Evolutionary conservation across 35 echinoderm and acorn worm species (phyloP).

Genomic region (Apostichopus californicus): DNA sequence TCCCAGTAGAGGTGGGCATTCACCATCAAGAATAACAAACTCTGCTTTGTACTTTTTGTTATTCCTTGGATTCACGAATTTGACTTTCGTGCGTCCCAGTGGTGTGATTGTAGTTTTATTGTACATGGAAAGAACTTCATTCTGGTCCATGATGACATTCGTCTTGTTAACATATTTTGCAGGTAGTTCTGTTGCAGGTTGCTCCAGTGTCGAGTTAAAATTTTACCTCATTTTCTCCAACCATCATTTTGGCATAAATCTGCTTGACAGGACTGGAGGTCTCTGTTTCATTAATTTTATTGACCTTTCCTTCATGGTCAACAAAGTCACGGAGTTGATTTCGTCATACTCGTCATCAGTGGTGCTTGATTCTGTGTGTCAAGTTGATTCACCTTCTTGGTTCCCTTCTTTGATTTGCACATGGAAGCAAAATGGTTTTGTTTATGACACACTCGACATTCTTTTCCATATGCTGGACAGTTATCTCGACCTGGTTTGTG

Average conservation of each 20-base stretch:
- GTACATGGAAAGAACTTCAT: constrained; percentile 65
- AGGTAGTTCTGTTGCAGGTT: constrained; percentile 7
- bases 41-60: constrained; percentile 55
- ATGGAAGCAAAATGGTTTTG: background rate
- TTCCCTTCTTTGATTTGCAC: background rate
- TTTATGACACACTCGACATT: background rate
- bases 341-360: constrained; percentile 55
- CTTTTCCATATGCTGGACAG: constrained; percentile 15
- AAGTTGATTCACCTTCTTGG: background rate
- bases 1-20: constrained; percentile 14
- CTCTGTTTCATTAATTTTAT: constrained; percentile 23
- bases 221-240: background rate
- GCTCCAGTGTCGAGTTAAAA: constrained; percentile 9
- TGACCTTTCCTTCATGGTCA: background rate
- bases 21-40: constrained; percentile 49
- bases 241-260: constrained; percentile 20
- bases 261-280: background rate
- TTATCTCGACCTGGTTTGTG: constrained; percentile 15
- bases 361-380: constrained; percentile 4
- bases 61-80: constrained; percentile 66
- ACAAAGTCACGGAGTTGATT: constrained; percentile 46
- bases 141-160: background rate
- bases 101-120: constrained; percentile 46
- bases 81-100: constrained; percentile 19
- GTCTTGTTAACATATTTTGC: background rate